phyloP scores from a whole-genome alignment of 2,113 vertebrate species.

The Heloderma charlesbogerti region DNA sequence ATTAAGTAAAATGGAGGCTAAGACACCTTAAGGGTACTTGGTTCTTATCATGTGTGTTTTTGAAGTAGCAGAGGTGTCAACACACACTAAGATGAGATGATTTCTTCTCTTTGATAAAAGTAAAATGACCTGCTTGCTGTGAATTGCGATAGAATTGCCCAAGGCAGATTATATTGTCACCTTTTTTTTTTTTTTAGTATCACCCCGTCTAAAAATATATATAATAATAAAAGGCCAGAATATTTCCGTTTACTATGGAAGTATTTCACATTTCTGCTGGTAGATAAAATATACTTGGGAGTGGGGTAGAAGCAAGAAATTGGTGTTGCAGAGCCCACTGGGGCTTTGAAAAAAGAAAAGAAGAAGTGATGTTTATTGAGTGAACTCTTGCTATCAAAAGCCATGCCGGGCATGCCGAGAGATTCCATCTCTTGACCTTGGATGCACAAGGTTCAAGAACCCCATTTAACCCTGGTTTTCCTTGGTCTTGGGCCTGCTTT shows the following conservation, averaged over 20 bases:
- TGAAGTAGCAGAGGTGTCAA: conserved; percentile 72
- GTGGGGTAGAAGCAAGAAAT: conserved; percentile 33
- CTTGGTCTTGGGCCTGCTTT: background rate
- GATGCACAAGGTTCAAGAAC: conserved; percentile 14
- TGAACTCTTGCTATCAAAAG: conserved; percentile 33
- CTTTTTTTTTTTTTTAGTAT: conserved; percentile 49
- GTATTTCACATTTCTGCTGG: conserved; percentile 69
- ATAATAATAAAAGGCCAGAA: conserved; percentile 43
- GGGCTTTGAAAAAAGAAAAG: conserved; percentile 30
- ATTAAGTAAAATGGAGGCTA: conserved; percentile 67
- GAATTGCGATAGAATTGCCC: conserved; percentile 73
- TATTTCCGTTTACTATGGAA: conserved; percentile 71
- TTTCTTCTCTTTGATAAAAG: conserved; percentile 77
- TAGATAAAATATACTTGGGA: conserved; percentile 64
- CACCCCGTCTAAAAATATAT: conserved; percentile 49
- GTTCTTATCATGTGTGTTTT: conserved; percentile 74
- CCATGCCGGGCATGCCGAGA: accelerated
- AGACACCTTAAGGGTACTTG: conserved; percentile 72
- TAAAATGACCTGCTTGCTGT: conserved; percentile 75
- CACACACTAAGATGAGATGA: conserved; percentile 73
- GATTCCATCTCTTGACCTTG: conserved; percentile 35
- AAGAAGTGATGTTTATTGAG: conserved; percentile 40
- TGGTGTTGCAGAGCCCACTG: conserved; percentile 14
- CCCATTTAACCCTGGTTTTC: conserved; percentile 40
- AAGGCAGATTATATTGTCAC: conserved; percentile 74